Conservation (phyloP, 2,888 invertebrate genomes). For the Cantharis rustica region DNA sequence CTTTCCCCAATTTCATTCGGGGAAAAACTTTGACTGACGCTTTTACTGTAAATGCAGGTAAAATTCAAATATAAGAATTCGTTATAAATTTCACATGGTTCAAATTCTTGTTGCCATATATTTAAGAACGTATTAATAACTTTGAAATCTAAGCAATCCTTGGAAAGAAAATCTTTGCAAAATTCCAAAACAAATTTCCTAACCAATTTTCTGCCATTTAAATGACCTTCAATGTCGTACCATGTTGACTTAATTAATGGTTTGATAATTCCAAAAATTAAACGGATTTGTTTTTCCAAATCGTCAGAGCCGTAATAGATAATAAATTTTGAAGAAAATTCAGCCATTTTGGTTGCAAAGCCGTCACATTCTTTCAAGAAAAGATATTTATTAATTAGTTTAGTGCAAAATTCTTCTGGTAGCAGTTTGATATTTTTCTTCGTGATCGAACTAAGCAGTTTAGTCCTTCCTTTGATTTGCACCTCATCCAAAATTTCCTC, state of each 20-base stretch:
- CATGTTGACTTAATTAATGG: background rate
- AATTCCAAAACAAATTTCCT: conserved; percentile 1
- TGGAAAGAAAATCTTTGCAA: background rate
- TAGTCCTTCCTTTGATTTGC: background rate
- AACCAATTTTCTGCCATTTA: background rate
- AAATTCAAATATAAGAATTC: conserved; percentile 10
- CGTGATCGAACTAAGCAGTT: background rate
- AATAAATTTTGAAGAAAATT: background rate
- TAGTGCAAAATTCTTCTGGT: background rate
- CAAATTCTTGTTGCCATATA: background rate
- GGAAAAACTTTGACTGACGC: background rate
- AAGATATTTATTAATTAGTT: background rate
- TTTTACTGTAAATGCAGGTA: background rate
- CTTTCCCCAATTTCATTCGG: background rate
- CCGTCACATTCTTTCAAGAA: background rate
- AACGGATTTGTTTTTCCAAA: background rate
- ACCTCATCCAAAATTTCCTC: background rate
- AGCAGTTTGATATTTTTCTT: background rate
- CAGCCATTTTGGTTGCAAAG: background rate
- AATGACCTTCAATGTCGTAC: background rate
- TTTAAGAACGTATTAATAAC: background rate
- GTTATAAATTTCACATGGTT: background rate
- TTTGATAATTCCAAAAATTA: background rate
- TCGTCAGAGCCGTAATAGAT: background rate
- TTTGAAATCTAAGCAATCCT: background rate